Evolutionary conservation across 2,113 vertebrate genomes (phyloP).

Genomic region (Apodemus speciosus): DNA sequence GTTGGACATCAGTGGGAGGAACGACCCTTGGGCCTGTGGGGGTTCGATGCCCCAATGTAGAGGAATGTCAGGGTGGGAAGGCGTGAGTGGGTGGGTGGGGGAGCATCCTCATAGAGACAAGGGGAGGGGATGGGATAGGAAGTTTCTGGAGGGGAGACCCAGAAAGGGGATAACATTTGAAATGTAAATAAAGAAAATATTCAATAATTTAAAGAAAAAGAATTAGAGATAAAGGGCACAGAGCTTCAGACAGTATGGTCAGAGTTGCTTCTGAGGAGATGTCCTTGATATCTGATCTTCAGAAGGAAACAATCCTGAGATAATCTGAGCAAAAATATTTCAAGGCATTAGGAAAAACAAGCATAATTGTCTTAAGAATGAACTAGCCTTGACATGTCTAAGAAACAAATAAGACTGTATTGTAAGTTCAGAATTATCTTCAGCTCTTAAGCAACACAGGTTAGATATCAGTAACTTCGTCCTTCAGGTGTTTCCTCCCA

Average conservation of each 20-base stretch:
- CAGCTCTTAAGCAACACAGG: not conserved
- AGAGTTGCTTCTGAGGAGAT: not conserved
- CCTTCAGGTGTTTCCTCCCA: not conserved
- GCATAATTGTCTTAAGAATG: not conserved
- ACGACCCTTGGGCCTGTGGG: no score
- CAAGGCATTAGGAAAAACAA: not conserved
- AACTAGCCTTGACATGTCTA: not conserved
- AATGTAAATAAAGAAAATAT: no score
- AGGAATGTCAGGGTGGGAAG: no score
- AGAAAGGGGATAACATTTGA: no score
- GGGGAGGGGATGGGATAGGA: no score
- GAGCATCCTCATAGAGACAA: no score
- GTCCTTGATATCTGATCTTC: conserved; percentile 34
- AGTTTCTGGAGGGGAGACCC: no score
- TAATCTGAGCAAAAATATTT: conserved; percentile 38
- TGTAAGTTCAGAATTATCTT: conserved; percentile 29
- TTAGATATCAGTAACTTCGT: conserved; percentile 12
- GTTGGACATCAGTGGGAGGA: no score
- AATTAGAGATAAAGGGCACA: not conserved
- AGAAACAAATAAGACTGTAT: not conserved
- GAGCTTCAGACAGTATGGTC: not conserved
- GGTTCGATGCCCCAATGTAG: no score
- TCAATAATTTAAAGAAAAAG: not conserved
- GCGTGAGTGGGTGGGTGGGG: no score
- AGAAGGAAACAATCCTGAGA: not conserved